Evolutionary conservation across 1,140 invertebrate species (phyloP), one percentile per base, ranked within the genome.

Genomic region (Temnothorax longispinosus): DNA sequence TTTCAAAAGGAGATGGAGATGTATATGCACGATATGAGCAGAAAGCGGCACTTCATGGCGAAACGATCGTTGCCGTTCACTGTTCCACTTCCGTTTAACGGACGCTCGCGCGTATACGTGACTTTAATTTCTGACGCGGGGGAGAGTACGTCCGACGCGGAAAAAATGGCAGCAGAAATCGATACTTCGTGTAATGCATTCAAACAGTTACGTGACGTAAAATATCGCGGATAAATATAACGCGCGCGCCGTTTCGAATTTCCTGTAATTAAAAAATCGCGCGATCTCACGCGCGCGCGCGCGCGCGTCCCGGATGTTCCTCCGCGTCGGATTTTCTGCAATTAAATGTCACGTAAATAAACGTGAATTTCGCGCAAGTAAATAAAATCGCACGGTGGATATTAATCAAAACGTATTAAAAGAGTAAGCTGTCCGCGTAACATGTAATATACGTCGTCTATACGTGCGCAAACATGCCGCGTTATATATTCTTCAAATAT

Each of bases 351-450:
- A 60, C 35, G 69, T 56, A 60, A 72, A 75, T 62, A 75, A 84
- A 84, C 80, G 80, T 60, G 80, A 84, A 84, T 75, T 75, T 75
- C n/a, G 69, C 54, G 11, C 67, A 62, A 75, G 69, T 84, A 84
- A 84, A 84, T 84, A 84, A 84, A 84, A 84, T 84, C 69, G 41
- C 32, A 38, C 69, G 35, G 50, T 1, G 18, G 41, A 84, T 84
- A 74, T 84, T 84, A 60, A 84, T 84, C 80, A 75, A 60, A 84
- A 84, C 41, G 69, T 74, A 75, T 84, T 75, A 75, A 75, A 84
- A 84, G 80, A 60, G 67, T 72, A 50, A 82, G 80, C 69, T 75
- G 18, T 47, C 52, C 13, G 27, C 7, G 71, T 69, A 74, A 84
- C 74, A 15, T 27, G 32, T 60, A 82, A 82, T 58, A 60, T 21